A percentile compares a stretch with the other conserved stretches of the same genome.
These are phyloP conservation scores for Lepidocyrtoides sp. DNA, from an alignment of 2,888 invertebrate genomes.

Conservation along the genomic window DNA sequence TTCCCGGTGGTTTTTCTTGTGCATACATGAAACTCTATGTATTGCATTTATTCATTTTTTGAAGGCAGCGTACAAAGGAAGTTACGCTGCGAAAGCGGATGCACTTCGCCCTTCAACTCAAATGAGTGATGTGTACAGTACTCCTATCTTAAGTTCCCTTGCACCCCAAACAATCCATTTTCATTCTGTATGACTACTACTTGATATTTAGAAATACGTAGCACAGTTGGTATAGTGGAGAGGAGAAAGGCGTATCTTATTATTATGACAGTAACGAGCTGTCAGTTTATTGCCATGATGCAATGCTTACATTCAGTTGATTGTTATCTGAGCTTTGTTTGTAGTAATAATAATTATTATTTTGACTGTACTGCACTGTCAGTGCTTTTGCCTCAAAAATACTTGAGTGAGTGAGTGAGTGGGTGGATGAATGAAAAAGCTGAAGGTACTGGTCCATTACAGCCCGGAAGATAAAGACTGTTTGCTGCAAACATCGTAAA, in stretches of 20 bases:
- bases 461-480: background rate
- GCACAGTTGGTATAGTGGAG: background rate
- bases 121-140: background rate
- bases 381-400: background rate
- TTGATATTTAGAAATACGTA: background rate
- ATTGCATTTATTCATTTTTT: no score
- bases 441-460: background rate
- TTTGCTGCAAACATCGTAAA: background rate
- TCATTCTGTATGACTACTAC: background rate
- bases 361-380: background rate
- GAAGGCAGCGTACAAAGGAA: no score
- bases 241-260: background rate
- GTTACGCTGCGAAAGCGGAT: no score
- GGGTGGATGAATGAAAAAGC: background rate
- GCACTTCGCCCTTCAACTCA: background rate
- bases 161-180: background rate
- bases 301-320: background rate
- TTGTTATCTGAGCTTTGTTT: background rate
- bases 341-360: background rate
- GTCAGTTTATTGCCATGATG: background rate
- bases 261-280: conserved; percentile 5
- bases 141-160: background rate
- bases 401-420: background rate
- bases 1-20: no score
- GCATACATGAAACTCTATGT: no score